Percentiles rank a stretch among this genome's conserved stretches.
Evolutionary conservation across 2,888 invertebrate genomes (phyloP).

Genomic region (Drosophila aldrichi): DNA sequence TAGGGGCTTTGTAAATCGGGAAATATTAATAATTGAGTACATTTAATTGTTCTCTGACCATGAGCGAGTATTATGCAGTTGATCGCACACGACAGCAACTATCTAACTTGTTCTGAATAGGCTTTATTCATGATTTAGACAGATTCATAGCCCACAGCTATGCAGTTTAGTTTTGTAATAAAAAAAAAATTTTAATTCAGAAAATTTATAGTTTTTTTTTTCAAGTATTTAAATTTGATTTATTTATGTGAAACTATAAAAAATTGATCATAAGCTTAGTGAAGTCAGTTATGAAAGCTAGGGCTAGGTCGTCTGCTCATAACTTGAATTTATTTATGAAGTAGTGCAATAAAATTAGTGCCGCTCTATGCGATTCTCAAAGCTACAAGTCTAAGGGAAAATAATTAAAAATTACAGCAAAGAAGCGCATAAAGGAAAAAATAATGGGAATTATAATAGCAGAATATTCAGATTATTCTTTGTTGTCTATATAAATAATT

Average conservation of each 20-base stretch:
- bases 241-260: conserved; percentile 1
- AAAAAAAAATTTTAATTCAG: too few species aligned
- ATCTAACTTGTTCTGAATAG: background rate
- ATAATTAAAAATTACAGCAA: too few species aligned
- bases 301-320: background rate
- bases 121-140: background rate
- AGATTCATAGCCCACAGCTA: background rate
- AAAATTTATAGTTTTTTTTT: too few species aligned
- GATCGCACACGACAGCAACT: background rate
- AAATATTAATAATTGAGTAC: background rate
- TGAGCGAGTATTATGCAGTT: background rate
- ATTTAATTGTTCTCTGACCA: background rate
- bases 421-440: too few species aligned
- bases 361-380: conserved; percentile 1
- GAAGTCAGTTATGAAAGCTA: background rate
- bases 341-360: background rate
- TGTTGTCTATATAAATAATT: too few species aligned
- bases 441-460: background rate
- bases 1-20: too few species aligned
- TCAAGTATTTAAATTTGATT: background rate
- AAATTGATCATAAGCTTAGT: background rate
- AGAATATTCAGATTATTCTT: background rate
- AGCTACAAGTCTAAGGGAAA: too few species aligned
- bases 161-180: background rate
- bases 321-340: background rate